A percentile compares a stretch with the other conserved stretches of the same genome.
phyloP scores from a whole-genome alignment of 2,113 vertebrate genomes.

The Climacteris rufus region DNA sequence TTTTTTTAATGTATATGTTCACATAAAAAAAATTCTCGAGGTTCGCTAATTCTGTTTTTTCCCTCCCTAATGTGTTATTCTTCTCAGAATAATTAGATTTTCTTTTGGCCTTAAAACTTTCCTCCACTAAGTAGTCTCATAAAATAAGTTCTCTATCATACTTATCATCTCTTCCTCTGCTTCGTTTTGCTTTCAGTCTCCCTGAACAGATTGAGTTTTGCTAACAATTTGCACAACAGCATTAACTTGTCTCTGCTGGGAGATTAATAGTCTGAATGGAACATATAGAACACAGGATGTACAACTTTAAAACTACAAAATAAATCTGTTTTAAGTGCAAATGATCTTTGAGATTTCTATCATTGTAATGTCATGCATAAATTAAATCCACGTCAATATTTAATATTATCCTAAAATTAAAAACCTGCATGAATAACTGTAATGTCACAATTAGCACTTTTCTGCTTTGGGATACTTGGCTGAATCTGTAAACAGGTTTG shows the following conservation, averaged over 20 bases:
- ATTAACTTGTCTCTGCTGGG: background rate
- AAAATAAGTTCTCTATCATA: background rate
- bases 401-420: background rate
- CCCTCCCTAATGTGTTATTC: background rate
- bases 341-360: background rate
- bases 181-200: background rate
- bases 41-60: background rate
- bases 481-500: background rate
- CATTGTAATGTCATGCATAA: background rate
- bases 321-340: background rate
- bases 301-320: background rate
- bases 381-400: background rate
- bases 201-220: background rate
- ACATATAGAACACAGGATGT: background rate
- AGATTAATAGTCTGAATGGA: background rate
- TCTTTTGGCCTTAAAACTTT: background rate
- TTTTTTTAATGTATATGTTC: background rate
- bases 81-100: background rate
- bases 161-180: background rate
- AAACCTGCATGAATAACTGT: background rate
- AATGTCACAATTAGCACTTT: background rate
- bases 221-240: background rate
- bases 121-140: background rate
- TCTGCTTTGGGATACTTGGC: background rate
- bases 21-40: background rate